Conservation (phyloP, 2,113 vertebrate genomes). For the Burhinus bistriatus region DNA sequence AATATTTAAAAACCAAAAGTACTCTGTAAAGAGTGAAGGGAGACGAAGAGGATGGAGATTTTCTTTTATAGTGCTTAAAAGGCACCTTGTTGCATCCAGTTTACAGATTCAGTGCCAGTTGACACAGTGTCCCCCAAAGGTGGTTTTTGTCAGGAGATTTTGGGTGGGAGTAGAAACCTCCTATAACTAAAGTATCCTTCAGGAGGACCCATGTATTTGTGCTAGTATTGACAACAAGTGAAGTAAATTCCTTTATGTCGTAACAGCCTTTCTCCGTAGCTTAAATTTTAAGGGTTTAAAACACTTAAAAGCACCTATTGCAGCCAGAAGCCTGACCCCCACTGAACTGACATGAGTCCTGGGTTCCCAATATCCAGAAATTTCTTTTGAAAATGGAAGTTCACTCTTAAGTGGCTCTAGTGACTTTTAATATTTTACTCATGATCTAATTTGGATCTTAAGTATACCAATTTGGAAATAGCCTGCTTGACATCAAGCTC, state of each 20-base stretch:
- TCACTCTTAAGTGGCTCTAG: neutral
- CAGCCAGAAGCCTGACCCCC: neutral
- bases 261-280: neutral
- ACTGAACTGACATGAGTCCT: neutral
- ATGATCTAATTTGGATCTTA: slow-evolving; percentile 38
- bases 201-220: neutral
- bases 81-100: neutral
- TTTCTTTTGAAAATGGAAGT: neutral
- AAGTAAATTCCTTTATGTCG: neutral
- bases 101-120: neutral
- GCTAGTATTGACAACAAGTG: neutral
- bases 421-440: slow-evolving; percentile 26
- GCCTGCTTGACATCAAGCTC: slow-evolving; percentile 28
- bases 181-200: neutral
- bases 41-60: neutral
- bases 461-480: slow-evolving; percentile 22
- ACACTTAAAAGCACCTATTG: neutral
- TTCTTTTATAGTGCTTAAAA: neutral
- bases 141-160: neutral
- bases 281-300: neutral
- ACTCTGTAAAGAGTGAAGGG: neutral
- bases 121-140: neutral
- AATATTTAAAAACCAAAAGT: neutral
- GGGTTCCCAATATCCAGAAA: neutral
- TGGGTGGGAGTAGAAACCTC: neutral